A percentile compares a stretch with the other conserved stretches of the same genome.
These are phyloP conservation scores for Vanessa atalanta DNA, from an alignment of 1,140 invertebrate genomes.

Conservation along the genomic window DNA sequence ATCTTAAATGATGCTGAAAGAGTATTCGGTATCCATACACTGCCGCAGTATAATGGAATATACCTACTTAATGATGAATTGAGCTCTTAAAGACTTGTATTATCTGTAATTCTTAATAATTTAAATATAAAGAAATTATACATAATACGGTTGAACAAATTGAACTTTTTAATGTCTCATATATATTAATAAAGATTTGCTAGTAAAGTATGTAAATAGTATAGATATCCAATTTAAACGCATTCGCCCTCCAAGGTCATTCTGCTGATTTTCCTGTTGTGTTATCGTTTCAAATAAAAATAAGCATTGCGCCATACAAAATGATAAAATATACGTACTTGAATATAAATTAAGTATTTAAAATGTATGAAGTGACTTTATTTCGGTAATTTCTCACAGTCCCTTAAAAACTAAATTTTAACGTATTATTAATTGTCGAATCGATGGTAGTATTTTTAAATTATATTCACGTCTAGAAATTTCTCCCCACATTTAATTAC, in stretches of 20 bases:
- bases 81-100: constrained; percentile 45
- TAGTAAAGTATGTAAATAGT: constrained; percentile 2
- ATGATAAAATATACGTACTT: constrained; percentile 25
- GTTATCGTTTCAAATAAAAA: constrained; percentile 44
- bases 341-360: background rate
- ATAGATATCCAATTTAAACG: constrained; percentile 18
- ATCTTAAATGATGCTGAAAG: constrained; percentile 72
- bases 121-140: background rate
- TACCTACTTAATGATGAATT: constrained; percentile 68
- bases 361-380: background rate
- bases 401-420: background rate
- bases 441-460: constrained; percentile 1
- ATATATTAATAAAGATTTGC: background rate
- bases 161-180: no score
- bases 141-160: no score
- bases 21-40: constrained; percentile 69
- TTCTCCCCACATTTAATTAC: constrained; percentile 44
- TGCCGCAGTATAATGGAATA: constrained; percentile 44
- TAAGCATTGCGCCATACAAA: constrained; percentile 15
- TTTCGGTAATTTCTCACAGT: background rate
- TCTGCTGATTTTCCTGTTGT: constrained; percentile 57
- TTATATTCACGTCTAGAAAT: constrained; percentile 27
- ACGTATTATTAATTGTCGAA: background rate
- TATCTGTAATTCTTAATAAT: constrained; percentile 10
- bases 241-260: constrained; percentile 42